Base-by-base conservation (phyloP, 2,797 vertebrate species). In the Mus spretus region DNA sequence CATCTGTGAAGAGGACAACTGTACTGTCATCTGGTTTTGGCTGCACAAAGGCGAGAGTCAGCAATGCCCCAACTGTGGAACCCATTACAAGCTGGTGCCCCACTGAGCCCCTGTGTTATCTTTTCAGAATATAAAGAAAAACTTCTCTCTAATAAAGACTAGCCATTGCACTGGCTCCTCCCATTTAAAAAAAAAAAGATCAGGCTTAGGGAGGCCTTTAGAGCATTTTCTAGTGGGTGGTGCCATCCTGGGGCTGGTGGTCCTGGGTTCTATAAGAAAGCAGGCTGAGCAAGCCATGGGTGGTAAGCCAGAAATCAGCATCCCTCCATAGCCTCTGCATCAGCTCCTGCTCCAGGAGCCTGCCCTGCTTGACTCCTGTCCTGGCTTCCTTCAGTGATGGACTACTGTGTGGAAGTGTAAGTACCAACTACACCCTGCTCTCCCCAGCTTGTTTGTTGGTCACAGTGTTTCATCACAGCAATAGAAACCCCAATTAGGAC, bases 1-100 rank as follows among this genome's bases (percentile, higher is more conserved):
- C 6, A 98, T 99, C 96, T 99, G 99, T 97, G 99, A 99, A 92
- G 99, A 99, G 92, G 99, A 99, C 98, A 99, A 99, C 98, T 99
- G 99, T 0, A 95, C 96, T 0, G 98, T 99, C 37, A 97, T 99
- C 75, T 99, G 99, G 99, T 99, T 99, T 98, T 99, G 99, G 99
- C 98, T 99, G 67, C 99, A 99, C 85, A 97, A 99, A 95, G 99
- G 99, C 1, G 99, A 99, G 55, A 47, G 99, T 26, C 99, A 99
- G 97, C 99, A 99, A 90, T 99, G 99, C 98, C 99, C 99, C 0
- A 99, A 98, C 93, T 99, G 99, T 9, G 99, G 99, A 0, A 37
- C 99, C 79, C 98, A 99, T 97, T 99, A 99, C 98, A 99, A 99
- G 88, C 98, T 99, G 89, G 99, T 99, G 63, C 84, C 98, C 28